Evolutionary conservation across 2,888 invertebrate species (phyloP).

Genomic region (Eupsilia transversa): DNA sequence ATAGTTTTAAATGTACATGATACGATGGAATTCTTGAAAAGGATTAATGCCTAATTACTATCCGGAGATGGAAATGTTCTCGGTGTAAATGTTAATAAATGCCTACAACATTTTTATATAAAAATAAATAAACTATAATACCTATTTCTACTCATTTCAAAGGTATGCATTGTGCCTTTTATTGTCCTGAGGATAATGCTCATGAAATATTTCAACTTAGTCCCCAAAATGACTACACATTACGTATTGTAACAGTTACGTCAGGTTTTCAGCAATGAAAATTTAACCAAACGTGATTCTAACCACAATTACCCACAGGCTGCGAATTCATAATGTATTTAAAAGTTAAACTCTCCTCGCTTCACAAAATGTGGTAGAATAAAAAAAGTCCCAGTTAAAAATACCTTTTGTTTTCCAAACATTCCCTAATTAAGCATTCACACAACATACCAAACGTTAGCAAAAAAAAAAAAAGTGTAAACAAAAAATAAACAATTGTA

Average conservation of each 20-base stretch:
- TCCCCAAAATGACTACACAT: not conserved
- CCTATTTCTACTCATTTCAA: too few relatives aligned
- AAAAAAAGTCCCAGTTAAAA: not conserved
- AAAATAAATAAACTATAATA: too few relatives aligned
- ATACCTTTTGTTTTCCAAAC: not conserved
- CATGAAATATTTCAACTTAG: not conserved
- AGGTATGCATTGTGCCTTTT: too few relatives aligned
- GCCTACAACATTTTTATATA: too few relatives aligned
- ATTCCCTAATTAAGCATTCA: conserved; percentile 31
- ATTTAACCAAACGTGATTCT: not conserved
- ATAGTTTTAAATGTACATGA: not conserved
- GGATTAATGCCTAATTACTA: too few relatives aligned
- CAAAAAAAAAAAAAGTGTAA: conserved; percentile 7
- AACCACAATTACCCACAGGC: not conserved
- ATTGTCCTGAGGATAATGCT: not conserved
- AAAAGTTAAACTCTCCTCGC: not conserved
- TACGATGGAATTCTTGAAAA: too few relatives aligned
- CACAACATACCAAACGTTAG: not conserved
- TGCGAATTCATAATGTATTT: conserved; percentile 4
- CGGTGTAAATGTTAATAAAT: too few relatives aligned
- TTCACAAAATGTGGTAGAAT: not conserved
- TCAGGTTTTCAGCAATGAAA: not conserved
- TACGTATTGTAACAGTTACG: not conserved
- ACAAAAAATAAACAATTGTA: conserved; percentile 38
- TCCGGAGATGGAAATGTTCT: too few relatives aligned